Evolutionary conservation across 2,797 vertebrate genomes (phyloP), one percentile per base, ranked within the genome.

Genomic region (Anableps anableps): DNA sequence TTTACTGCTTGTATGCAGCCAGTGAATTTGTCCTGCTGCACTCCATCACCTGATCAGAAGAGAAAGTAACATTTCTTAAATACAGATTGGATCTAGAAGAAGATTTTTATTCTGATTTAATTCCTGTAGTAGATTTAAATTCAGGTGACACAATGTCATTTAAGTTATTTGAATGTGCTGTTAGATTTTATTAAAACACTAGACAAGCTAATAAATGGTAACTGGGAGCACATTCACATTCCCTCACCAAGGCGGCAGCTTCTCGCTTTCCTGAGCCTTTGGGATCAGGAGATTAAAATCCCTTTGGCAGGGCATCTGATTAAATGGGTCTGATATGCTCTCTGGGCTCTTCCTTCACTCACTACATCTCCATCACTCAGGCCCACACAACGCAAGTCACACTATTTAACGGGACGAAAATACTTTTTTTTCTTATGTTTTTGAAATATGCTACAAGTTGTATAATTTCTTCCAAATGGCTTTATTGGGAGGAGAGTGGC

Each of bases 281-380:
- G 9, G 83, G 94, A 95, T 96, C 92, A 95, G 94, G 85, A 94
- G 94, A 95, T 95, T 95, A 96, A 91, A 94, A 83, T 53, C 85
- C 74, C 87, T 88, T 92, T 77, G 76, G 75, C 68, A 47, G 88
- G 79, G 81, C 82, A 86, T 91, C 86, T 60, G 86, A 94, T 95
- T 94, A 93, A 94, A 93, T 80, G 79, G 85, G 85, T 79, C 87
- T 85, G 91, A 94, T 94, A 91, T 88, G 87, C 82, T 83, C 84
- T 85, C 70, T 77, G 89, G 82, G 89, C 84, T 87, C 89, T 85
- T 82, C 87, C 80, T 60, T 85, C 43, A 83, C 71, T 60, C 19
- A 74, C 71, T 70, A 76, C 83, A 84, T 73, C 50, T 81, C 77
- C 66, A 81, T 75, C 72, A 85, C 64, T 64, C 83, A 41, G 72